phyloP scores from a whole-genome alignment of 2,797 vertebrate genomes.

The Melanotaenia pygmaea region DNA sequence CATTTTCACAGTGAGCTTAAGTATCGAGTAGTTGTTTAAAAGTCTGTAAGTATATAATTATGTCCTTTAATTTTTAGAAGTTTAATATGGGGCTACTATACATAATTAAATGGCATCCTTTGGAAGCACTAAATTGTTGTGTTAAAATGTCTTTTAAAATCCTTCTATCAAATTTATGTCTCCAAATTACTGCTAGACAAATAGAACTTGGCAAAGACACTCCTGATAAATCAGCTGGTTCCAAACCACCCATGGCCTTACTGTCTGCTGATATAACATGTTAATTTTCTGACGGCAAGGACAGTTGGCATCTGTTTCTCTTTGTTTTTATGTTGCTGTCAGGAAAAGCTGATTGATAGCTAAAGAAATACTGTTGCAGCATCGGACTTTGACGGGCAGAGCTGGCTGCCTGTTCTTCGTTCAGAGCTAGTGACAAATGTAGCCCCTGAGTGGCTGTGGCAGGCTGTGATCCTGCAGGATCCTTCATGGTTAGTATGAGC shows the following conservation, averaged over 20 bases:
- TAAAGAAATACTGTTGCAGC: slow-evolving; percentile 36
- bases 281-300: slow-evolving; percentile 3
- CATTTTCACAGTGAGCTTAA: slow-evolving; percentile 5
- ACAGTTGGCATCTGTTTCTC: slow-evolving; percentile 44
- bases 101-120: neutral
- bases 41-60: slow-evolving; percentile 9
- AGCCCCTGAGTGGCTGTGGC: slow-evolving; percentile 65
- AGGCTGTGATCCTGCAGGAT: slow-evolving; percentile 71
- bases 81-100: neutral
- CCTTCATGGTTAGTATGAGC: slow-evolving; percentile 56
- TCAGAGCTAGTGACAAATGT: slow-evolving; percentile 61
- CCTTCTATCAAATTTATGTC: neutral
- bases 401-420: slow-evolving; percentile 18
- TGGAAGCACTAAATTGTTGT: neutral
- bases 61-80: neutral
- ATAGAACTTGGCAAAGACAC: neutral
- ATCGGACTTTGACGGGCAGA: slow-evolving; percentile 27
- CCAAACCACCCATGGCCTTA: neutral
- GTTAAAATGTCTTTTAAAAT: slow-evolving; percentile 9
- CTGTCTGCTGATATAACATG: slow-evolving; percentile 17
- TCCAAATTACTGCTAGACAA: slow-evolving; percentile 7
- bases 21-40: slow-evolving; percentile 16
- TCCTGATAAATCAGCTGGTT: slow-evolving; percentile 2
- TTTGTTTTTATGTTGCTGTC: slow-evolving; percentile 44
- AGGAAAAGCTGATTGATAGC: slow-evolving; percentile 59